Evolutionary conservation across 2,888 invertebrate genomes (phyloP), one percentile per base, ranked within the genome.

Genomic region (Tryphoninae sp.): DNA sequence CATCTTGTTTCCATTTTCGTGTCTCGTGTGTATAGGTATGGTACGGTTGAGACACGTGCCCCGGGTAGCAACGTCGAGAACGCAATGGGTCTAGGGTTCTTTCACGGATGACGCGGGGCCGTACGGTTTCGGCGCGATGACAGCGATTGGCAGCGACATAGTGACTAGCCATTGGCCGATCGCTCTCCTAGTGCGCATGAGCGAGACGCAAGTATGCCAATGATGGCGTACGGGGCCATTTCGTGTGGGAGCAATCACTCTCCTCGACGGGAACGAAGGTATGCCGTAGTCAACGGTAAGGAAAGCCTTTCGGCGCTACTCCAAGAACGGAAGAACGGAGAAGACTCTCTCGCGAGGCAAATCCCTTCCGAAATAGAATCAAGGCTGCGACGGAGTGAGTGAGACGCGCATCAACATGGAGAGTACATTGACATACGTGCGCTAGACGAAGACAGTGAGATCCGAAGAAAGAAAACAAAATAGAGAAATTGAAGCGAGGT

Each of bases 351-450:
- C 76, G 62, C 75, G 62, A 68, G 79, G 71, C 67, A 62, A 83
- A 85, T 84, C 80, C 72, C 61, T 80, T 84, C 80, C 62, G 68
- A 84, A 84, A 85, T 85, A 82, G 83, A 84, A 80, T 83, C 80
- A 82, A 85, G 85, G 84, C 83, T 82, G 61, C 68, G 76, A 72
- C 71, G 72, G 53, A 79, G 82, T 78, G 58, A 78, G 81, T 78
- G 69, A 71, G 67, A 83, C 67, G 71, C 62, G 69, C 49, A 68
- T 74, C 68, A 59, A 68, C 64, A 13, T 42, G 69, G 51, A 68
- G 71, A 67, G 61, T 71, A 58, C 6, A 6, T 33, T 6, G 33
- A 33, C 4, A 1, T 33, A 33, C 3, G 67, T 53, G 45, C 33
- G 33, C 72, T 49, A 33, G 61, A 42, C 58, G 11, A n/a, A 78